Conservation (phyloP, 1,140 invertebrate genomes). For the Drosophila elegans region DNA sequence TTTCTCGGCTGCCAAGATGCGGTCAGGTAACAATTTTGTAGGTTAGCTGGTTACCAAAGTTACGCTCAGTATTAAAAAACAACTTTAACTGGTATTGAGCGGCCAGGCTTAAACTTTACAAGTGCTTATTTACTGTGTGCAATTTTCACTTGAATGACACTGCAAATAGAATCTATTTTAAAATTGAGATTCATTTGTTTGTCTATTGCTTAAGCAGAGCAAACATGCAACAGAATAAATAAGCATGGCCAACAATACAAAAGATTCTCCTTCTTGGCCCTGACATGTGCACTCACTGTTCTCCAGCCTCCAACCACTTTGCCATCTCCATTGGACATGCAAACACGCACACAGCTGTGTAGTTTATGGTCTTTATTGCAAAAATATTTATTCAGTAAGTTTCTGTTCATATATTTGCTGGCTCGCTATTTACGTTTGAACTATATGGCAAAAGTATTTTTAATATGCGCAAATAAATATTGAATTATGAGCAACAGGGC, state of each 20-base stretch:
- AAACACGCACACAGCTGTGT: conserved; percentile 24
- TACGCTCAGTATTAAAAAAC: conserved; percentile 1
- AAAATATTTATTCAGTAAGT: conserved; percentile 76
- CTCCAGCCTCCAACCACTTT: not conserved
- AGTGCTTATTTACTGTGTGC: conserved; percentile 37
- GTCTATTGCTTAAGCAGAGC: conserved; percentile 57
- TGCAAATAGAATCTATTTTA: conserved; percentile 67
- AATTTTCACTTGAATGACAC: conserved; percentile 69
- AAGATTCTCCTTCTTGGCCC: conserved; percentile 21
- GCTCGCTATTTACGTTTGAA: conserved; percentile 46
- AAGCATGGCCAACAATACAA: conserved; percentile 35
- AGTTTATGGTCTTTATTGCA: conserved; percentile 65
- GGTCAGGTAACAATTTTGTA: conserved; percentile 59
- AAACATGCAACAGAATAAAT: conserved; percentile 56
- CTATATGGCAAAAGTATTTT: conserved; percentile 63
- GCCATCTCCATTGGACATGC: conserved; percentile 18
- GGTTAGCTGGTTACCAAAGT: conserved; percentile 70
- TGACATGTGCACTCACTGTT: conserved; percentile 35
- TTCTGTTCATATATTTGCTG: conserved; percentile 54
- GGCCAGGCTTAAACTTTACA: conserved; percentile 7
- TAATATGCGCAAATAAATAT: conserved; percentile 76
- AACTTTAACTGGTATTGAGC: conserved; percentile 25
- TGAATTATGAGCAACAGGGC: conserved; percentile 45
- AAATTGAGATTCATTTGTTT: conserved; percentile 67
- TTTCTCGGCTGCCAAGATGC: conserved; percentile 56